Conservation (phyloP, 1,140 invertebrate genomes). For the Drosophila busckii region DNA sequence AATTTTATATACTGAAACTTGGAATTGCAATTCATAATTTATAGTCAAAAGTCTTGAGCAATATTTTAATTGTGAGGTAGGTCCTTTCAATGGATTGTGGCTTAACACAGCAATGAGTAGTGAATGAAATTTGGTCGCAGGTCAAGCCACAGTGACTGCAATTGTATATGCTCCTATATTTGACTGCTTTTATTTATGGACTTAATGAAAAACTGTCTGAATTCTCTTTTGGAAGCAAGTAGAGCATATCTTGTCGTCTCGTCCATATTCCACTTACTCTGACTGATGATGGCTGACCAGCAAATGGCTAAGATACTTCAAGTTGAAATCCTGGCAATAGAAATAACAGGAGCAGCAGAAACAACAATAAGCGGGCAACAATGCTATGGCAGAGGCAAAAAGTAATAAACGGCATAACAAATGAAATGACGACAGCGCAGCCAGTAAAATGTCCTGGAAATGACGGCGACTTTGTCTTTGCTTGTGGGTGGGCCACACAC, state of each 20-base stretch:
- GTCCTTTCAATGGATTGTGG: no score
- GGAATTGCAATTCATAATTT: no score
- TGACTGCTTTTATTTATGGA: no score
- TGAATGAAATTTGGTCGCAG: no score
- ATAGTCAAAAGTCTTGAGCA: no score
- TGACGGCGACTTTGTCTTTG: conserved; percentile 57
- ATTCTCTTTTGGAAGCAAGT: no score
- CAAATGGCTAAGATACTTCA: conserved; percentile 70
- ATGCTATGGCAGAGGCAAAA: conserved; percentile 28
- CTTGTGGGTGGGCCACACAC: conserved; percentile 31
- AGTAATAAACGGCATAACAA: conserved; percentile 64
- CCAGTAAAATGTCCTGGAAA: conserved; percentile 60
- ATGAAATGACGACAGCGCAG: conserved; percentile 48
- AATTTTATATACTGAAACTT: no score
- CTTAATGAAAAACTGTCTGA: no score
- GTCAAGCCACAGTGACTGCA: not conserved
- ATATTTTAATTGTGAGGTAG: no score
- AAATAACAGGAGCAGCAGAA: conserved; percentile 12
- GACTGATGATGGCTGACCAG: conserved; percentile 58
- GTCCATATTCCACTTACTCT: conserved; percentile 1
- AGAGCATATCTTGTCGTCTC: not conserved
- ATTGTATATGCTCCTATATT: no score
- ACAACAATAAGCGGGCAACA: conserved; percentile 19
- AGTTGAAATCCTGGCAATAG: conserved; percentile 47
- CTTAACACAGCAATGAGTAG: no score